Base-by-base conservation (phyloP, 2,113 vertebrate genomes). In the Candoia aspera region DNA sequence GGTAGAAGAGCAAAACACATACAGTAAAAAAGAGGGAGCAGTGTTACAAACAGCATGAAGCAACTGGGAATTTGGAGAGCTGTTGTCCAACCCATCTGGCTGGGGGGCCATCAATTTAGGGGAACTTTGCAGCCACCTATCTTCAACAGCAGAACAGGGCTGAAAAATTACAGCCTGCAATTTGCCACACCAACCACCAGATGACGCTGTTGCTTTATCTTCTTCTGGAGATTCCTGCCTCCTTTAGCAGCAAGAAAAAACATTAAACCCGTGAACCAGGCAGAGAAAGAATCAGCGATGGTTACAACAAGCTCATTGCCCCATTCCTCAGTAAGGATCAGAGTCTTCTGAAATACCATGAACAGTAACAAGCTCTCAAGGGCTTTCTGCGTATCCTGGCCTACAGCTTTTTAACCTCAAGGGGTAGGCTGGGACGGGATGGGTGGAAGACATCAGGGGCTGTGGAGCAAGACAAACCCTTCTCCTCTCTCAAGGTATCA, bases 171-270 rank as follows among this genome's bases (percentile, higher is more conserved):
- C 4, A 60, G 6, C 37, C 15, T 88, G 91, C 83, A 95, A 26
- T 94, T 54, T 93, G 19, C 23, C 60, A 53, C 46, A 73, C 8
- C 42, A 3, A 4, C 92, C 96, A 46, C 95, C 94, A 95, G 96
- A 93, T 94, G 96, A 62, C 93, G 93, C 79, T 86, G 90, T 94
- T 95, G 91, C 90, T 94, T 84, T 73, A 91, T 64, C 6, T 24
- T 11, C 46, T 0, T 37, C n/a, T 33, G 73, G 46, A 49, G 2
- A 84, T 8, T 4, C 2, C 21, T 19, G 15, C 2, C 42, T 33
- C 57, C 57, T 23, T 0, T 4, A 3, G 21, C 4, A 79, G 26
- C 1, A 49, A 60, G 12, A 62, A 33, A 33, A 68, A 24, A 17
- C 0, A 60, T 86, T 23, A 62, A 86, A 19, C 0, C 8, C 11